Base-by-base conservation (phyloP, 2,888 invertebrate genomes). In the Platycnemis pennipes region DNA sequence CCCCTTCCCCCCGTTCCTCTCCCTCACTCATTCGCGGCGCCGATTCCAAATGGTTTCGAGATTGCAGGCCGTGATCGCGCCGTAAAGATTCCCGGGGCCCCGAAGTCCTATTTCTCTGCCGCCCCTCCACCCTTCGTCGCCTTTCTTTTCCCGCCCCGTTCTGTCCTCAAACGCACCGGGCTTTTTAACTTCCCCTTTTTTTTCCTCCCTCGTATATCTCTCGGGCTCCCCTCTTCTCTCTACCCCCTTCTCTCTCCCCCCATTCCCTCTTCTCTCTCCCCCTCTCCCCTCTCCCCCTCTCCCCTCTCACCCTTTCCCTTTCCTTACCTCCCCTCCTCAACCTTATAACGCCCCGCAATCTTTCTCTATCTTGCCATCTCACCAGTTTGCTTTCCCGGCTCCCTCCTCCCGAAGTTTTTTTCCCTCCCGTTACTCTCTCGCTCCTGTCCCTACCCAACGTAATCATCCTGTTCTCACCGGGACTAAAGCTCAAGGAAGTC, bases 61-160 rank as follows among this genome's bases (percentile, higher is more conserved):
- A 91, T 91, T 91, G 91, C 45, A 69, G 63, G 42, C 91, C 63
- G 63, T 91, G 91, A 91, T 91, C 91, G 63, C n/a, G 91, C 45
- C 45, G 45, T 91, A 91, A 91, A 91, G 91, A 91, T 91, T 22
- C 89, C 44, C 87, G 31, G 77, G 22, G 63, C 63, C 26, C 26
- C 26, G 63, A 63, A 7, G 77, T 77, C 37, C 37, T n/a, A 37
- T 63, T 63, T 63, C 31, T 63, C 63, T 5, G 3, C 26, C 26
- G 31, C 31, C 37, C 77, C 77, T 13, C 37, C 31, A 31, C 77
- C 37, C 31, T 37, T 37, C n/a, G 13, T 5, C 2, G 37, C 77
- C 77, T 2, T 37, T 19, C 49, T 11, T 19, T 1, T 13, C 31
- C 77, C 77, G 7, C 11, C 77, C 11, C 77, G 63, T 63, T 8